Evolutionary conservation across 2,888 invertebrate species (phyloP), one percentile per base, ranked within the genome.

Genomic region (Exephanes ischioxanthus): DNA sequence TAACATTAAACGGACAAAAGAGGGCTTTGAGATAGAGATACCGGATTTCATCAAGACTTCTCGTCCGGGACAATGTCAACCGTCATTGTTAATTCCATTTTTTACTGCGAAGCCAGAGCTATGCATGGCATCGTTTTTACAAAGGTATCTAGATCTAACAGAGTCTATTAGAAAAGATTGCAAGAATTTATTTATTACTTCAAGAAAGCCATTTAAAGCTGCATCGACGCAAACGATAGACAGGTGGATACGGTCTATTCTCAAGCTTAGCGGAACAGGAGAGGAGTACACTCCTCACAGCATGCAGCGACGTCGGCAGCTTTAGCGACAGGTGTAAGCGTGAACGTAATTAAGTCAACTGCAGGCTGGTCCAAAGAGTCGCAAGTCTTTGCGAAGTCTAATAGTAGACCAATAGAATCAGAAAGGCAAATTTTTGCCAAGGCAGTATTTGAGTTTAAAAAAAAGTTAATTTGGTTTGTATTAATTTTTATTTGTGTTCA

Each of bases 281-380:
- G 68, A 14, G 5, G 41, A 55, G 0, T 78, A 48, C 45, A 58
- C 78, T n/a, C 41, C 78, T 22, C 68, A 78, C 30, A 30, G 26
- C 45, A 77, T 9, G 67, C 77, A 0, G 67, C 68, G 1, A 68
- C 55, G 14, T 77, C 68, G 14, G 48, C 68, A 30, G 68, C 78
- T 5, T 68, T 78, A n/a, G 19, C 16, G 4, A 58, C 33, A 3
- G 68, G 68, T 3, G 48, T 78, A 11, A 19, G 58, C 33, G 41
- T 78, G 0, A 53, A 55, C 1, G 22, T 22, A 45, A 45, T 45
- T 45, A 45, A 11, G 45, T 45, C 45, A 45, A 2, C 14, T 14
- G 45, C 45, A 14, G 14, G 45, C 14, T 45, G 3, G 14, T 45
- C 45, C 14, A 14, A 45, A 14, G 14, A 14, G 45, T 45, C 14